phyloP scores from a whole-genome alignment of 2,888 invertebrate genomes.

The Coelopa pilipes region DNA sequence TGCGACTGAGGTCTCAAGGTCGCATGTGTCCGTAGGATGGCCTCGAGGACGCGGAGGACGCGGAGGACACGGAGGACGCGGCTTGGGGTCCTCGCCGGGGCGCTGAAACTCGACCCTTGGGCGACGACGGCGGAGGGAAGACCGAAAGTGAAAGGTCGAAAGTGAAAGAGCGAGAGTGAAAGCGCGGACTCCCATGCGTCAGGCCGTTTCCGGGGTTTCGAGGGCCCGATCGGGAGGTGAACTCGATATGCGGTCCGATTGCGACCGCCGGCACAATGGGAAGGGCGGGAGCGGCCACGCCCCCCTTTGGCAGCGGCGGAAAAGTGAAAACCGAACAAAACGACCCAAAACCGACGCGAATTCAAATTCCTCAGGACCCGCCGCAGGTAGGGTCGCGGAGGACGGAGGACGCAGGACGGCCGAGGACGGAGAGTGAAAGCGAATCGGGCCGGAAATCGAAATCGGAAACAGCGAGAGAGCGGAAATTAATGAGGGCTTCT shows the following conservation, averaged over 20 bases:
- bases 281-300: background rate
- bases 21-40: too few species aligned
- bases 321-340: background rate
- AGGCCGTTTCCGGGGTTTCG: background rate
- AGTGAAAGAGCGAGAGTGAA: background rate
- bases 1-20: too few species aligned
- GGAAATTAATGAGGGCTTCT: background rate
- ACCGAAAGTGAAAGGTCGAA: background rate
- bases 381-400: background rate
- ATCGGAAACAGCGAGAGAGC: slow-evolving; percentile 1
- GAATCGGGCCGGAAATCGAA: slow-evolving; percentile 5
- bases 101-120: background rate
- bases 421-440: slow-evolving; percentile 3
- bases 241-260: slow-evolving; percentile 10
- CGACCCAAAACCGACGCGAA: background rate
- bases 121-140: background rate
- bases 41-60: too few species aligned
- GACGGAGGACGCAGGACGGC: too few species aligned
- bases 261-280: background rate
- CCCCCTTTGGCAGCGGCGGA: background rate
- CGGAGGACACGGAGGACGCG: too few species aligned
- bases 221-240: background rate
- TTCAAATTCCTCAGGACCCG: background rate
- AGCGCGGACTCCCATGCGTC: background rate
- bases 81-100: too few species aligned